Evolutionary conservation across 1,140 invertebrate genomes (phyloP).

Genomic region (Pissodes strobi): DNA sequence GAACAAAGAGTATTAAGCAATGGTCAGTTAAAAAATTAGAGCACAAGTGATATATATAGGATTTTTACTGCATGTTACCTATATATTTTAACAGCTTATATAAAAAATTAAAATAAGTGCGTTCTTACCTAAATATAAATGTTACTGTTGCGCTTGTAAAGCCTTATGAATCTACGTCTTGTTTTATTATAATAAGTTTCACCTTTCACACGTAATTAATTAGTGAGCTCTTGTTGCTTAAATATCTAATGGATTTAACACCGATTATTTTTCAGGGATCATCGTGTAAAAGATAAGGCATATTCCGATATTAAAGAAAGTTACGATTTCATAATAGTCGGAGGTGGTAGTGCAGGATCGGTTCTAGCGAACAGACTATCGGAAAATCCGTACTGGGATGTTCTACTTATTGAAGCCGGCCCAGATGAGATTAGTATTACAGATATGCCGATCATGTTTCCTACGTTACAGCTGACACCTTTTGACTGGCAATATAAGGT

Average conservation of each 20-base stretch:
- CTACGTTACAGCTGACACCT: slow-evolving; percentile 70
- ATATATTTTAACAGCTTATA: no score
- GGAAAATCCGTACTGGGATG: slow-evolving; percentile 69
- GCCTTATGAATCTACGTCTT: neutral
- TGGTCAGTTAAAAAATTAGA: no score
- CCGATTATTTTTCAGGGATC: slow-evolving; percentile 31
- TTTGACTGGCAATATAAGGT: slow-evolving; percentile 84
- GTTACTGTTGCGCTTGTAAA: neutral
- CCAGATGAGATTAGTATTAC: slow-evolving; percentile 75
- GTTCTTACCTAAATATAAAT: no score
- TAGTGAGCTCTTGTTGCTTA: no score
- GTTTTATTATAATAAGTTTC: slow-evolving; percentile 1
- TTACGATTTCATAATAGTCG: slow-evolving; percentile 80
- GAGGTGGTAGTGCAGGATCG: slow-evolving; percentile 81
- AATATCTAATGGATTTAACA: no score
- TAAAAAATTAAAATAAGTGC: no score
- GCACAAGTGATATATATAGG: no score
- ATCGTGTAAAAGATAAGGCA: slow-evolving; percentile 57
- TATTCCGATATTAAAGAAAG: slow-evolving; percentile 58
- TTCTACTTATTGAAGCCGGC: slow-evolving; percentile 82
- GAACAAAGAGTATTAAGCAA: no score
- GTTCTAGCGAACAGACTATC: slow-evolving; percentile 77
- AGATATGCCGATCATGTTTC: slow-evolving; percentile 76
- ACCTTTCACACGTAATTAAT: no score
- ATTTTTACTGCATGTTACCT: no score